phyloP scores from a whole-genome alignment of 2,113 vertebrate genomes.

The Paramisgurnus dabryanus region DNA sequence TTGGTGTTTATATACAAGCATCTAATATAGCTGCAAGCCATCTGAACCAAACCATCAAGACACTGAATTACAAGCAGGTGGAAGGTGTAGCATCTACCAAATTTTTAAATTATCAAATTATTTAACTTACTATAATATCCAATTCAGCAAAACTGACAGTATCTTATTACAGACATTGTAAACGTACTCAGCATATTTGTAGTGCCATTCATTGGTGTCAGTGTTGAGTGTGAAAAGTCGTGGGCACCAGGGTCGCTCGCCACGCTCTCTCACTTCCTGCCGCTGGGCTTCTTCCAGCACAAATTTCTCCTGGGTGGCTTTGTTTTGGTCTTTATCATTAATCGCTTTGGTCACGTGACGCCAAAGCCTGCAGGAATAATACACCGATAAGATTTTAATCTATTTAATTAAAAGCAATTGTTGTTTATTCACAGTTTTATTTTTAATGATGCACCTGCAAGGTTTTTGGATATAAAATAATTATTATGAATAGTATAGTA shows the following conservation, averaged over 20 bases:
- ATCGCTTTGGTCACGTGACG: conserved; percentile 91
- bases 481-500: no score
- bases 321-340: conserved; percentile 83
- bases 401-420: background rate
- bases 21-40: no score
- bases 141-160: background rate
- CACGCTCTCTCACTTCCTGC: conserved; percentile 75
- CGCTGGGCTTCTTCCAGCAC: conserved; percentile 90
- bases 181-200: conserved; percentile 84
- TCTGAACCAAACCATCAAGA: no score
- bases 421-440: background rate
- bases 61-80: no score
- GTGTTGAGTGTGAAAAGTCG: conserved; percentile 82
- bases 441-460: no score
- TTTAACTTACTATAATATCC: background rate
- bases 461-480: no score
- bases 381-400: background rate
- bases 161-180: background rate
- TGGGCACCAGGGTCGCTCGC: conserved; percentile 80
- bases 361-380: conserved; percentile 81
- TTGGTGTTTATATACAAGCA: no score
- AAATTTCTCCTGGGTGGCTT: conserved; percentile 90
- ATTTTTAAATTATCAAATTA: background rate
- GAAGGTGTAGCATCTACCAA: no score
- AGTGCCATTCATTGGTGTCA: conserved; percentile 81